Percentiles rank a stretch among this genome's conserved stretches.
Evolutionary conservation across 2,113 vertebrate species (phyloP).

Genomic region (Strix uralensis): DNA sequence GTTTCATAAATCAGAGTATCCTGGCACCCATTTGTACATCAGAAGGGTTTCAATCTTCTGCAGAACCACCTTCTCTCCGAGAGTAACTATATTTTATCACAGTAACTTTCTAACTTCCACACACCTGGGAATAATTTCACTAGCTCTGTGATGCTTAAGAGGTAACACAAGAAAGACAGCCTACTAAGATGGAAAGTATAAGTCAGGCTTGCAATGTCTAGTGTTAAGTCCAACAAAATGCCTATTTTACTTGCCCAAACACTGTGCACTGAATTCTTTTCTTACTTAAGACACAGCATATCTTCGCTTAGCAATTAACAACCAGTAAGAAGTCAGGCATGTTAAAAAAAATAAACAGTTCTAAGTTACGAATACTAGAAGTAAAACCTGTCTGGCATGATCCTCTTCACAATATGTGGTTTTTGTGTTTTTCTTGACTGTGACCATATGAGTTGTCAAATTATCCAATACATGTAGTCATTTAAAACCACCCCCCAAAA

Average conservation of each 20-base stretch:
- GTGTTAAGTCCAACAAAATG: not conserved
- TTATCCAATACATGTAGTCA: not conserved
- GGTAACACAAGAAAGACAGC: not conserved
- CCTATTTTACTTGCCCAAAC: not conserved
- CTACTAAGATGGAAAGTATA: not conserved
- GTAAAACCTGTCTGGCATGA: not conserved
- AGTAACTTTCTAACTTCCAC: not conserved
- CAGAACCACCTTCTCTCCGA: not conserved
- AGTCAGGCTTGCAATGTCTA: not conserved
- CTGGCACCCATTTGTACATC: not conserved
- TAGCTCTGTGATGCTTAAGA: not conserved
- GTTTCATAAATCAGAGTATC: not conserved
- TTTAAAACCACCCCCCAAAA: not conserved
- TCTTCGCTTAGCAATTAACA: not conserved
- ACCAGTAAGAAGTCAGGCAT: not conserved
- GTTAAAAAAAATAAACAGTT: not conserved
- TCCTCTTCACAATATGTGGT: not conserved
- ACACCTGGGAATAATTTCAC: not conserved
- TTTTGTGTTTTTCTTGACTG: not conserved
- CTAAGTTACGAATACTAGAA: not conserved
- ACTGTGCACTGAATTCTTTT: not conserved
- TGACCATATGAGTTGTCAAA: not conserved
- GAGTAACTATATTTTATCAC: not conserved
- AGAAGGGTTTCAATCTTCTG: not conserved
- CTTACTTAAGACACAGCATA: not conserved